Conservation (phyloP, 2,797 vertebrate genomes). For the Malurus splendens region DNA sequence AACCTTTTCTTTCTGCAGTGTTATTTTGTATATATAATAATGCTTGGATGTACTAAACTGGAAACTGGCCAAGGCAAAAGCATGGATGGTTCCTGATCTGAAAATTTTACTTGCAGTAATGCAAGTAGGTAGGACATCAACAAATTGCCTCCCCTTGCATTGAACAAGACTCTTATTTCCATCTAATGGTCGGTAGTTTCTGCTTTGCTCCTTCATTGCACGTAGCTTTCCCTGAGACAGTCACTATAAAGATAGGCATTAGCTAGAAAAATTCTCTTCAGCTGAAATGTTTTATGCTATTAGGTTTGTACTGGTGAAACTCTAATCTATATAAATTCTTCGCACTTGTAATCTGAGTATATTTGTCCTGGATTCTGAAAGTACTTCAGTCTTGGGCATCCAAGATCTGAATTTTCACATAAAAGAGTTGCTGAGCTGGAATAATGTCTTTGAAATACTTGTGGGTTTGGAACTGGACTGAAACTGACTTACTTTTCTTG, state of each 20-base stretch:
- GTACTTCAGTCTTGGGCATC: background rate
- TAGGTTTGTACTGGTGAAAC: background rate
- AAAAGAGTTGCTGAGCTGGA: background rate
- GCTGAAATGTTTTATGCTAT: background rate
- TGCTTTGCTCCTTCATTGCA: background rate
- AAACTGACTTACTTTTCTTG: background rate
- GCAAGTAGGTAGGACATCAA: background rate
- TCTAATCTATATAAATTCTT: background rate
- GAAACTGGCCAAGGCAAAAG: background rate
- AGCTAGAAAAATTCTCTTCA: background rate
- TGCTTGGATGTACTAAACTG: background rate
- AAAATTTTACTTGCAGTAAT: background rate
- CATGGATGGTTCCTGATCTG: background rate
- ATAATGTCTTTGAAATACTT: background rate
- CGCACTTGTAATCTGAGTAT: background rate
- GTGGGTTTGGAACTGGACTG: background rate
- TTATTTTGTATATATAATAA: background rate
- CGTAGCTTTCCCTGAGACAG: background rate
- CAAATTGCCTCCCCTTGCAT: background rate
- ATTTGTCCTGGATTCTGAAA: background rate
- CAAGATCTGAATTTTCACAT: background rate
- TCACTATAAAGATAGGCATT: background rate
- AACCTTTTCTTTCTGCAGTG: background rate
- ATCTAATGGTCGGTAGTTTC: background rate
- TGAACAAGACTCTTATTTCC: background rate